Conservation (phyloP, 2,888 invertebrate genomes). For the Timema cristinae region DNA sequence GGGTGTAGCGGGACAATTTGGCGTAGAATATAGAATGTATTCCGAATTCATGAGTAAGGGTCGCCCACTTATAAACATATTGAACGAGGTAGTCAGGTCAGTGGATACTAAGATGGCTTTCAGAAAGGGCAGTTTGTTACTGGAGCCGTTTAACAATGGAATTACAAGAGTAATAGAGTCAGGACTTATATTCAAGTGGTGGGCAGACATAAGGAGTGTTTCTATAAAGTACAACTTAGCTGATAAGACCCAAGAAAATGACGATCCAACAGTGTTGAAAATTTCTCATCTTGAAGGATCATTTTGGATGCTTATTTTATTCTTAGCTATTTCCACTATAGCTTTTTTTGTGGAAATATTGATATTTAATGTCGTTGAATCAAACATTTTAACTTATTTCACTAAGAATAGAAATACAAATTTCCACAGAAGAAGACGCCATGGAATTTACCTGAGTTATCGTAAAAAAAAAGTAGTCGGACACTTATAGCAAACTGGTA, state of each 20-base stretch:
- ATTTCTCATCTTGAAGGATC: neutral
- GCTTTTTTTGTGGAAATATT: too few relatives aligned
- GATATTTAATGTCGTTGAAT: too few relatives aligned
- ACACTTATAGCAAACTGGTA: too few relatives aligned
- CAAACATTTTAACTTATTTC: too few relatives aligned
- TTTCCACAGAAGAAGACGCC: too few relatives aligned
- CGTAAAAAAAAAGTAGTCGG: too few relatives aligned
- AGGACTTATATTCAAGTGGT: slow-evolving; percentile 1
- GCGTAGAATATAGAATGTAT: too few relatives aligned
- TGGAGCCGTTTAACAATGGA: neutral
- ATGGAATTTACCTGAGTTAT: too few relatives aligned
- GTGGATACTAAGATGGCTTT: neutral
- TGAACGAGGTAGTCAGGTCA: neutral
- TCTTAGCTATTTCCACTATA: neutral
- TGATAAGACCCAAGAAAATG: neutral
- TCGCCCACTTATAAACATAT: neutral
- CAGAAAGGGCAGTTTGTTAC: neutral
- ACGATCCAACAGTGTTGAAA: neutral
- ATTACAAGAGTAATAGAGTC: neutral
- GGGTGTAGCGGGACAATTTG: too few relatives aligned
- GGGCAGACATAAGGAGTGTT: neutral
- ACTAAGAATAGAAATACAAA: too few relatives aligned
- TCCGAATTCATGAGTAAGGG: neutral
- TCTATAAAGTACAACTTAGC: neutral
- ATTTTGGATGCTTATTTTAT: neutral